Evolutionary conservation across 2,888 invertebrate genomes (phyloP), one percentile per base, ranked within the genome.

Genomic region (Mamestra brassicae): DNA sequence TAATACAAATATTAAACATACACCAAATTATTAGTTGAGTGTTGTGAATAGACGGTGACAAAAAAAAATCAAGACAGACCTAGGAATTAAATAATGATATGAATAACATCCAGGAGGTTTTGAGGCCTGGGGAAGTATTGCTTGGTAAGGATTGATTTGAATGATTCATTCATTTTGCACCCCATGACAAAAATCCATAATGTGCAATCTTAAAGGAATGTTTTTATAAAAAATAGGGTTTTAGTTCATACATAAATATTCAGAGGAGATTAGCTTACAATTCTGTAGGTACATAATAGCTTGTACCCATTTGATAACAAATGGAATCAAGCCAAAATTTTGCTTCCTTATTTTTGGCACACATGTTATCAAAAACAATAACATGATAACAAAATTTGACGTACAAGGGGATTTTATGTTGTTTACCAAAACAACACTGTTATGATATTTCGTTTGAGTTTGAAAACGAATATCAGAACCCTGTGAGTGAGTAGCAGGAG

Each of bases 341-440:
- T 36, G 36, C 26, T 76, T 61, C 11, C 42, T 36, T 55, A 45
- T 38, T 45, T 60, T 55, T 47, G n/a, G 47, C 11, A 42, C 47
- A 42, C n/a, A 64, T n/a, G 5, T 54, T 54, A 45, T 60, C 45
- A 47, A 80, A 64, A 34, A 42, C 38, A 70, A 70, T 36, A 50
- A 55, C 52, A 60, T 60, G 54, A 54, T 60, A 78, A n/a, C 8
- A n/a, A 26, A 26, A 55, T n/a, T n/a, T 38, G 26, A 26, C 4
- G 26, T 36, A 36, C 15, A 50, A 38, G 34, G 1, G 5, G 5
- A 17, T 36, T 45, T 34, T 55, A 38, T 10, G 42, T 62, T 65
- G 55, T 74, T 45, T n/a, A 62, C 2, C 36, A 74, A 65, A 74
- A 74, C 45, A 74, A 60, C 15, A 38, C 2, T 54, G 52, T 4